Base-by-base conservation (phyloP, 2,888 invertebrate species). In the Saturnia japonica region DNA sequence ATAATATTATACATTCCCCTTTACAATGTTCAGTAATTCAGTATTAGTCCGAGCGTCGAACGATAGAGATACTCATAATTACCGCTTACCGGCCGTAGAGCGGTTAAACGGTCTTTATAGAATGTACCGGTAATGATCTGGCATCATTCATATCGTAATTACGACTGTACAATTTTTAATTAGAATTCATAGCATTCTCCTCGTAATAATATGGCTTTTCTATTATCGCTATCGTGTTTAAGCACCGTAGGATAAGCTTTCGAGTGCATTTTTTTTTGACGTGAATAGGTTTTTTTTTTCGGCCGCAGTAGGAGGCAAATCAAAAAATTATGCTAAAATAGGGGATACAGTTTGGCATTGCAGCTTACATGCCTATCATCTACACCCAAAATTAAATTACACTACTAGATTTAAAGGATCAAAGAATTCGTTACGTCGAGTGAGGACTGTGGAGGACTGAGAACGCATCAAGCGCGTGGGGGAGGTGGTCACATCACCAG, bases 71-170 rank as follows among this genome's bases (percentile, higher is more conserved):
- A n/a, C n/a, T n/a, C n/a, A n/a, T n/a, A 70, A 70, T 70, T 70
- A 54, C 66, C 51, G 70, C 40, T 70, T 54, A 70, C 54, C 66
- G 70, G 54, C 67, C 64, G 42, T 40, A 66, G 40, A 66, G 64
- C 42, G 70, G 51, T 70, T 67, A 70, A 42, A 70, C 66, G 51
- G 42, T 51, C 40, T 19, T 19, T 22, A 28, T 60, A 69, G 51
- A 43, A 68, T 67, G 57, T 57, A n/a, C 64, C 64, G 34, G n/a
- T 70, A 71, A 68, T 72, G 43, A 68, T 72, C 70, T 68, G 69
- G 68, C 70, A 64, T 57, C 25, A 57, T 69, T 72, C 70, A 68
- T 54, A 64, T 54, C 68, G 28, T 70, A 70, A 72, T 70, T 72
- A 62, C 68, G 43, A 11, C 47, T 54, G 62, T 64, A 62, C 6